A percentile compares a stretch with the other conserved stretches of the same genome.
phyloP scores from a whole-genome alignment of 2,888 invertebrate genomes.

The Hirtodrosophila cameraria region DNA sequence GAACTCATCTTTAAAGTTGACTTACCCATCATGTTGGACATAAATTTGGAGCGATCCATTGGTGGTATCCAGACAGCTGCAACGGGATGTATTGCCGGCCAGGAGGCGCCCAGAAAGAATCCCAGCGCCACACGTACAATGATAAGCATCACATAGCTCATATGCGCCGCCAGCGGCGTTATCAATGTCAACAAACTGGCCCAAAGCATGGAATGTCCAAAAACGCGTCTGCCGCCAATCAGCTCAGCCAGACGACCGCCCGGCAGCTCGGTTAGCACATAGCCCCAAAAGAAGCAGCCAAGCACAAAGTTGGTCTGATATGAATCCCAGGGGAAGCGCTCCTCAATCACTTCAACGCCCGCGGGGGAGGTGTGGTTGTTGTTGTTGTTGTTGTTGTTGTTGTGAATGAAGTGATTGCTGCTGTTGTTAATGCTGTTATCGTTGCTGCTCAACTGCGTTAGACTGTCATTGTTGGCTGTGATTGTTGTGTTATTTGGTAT shows the following conservation, averaged over 20 bases:
- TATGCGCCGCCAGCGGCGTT: slow-evolving; percentile 90
- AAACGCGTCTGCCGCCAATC: slow-evolving; percentile 92
- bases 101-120: slow-evolving; percentile 92
- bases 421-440: slow-evolving; percentile 10
- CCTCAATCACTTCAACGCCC: slow-evolving; percentile 57
- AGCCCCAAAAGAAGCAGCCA: slow-evolving; percentile 96
- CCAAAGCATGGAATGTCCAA: slow-evolving; percentile 93
- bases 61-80: slow-evolving; percentile 98
- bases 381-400: slow-evolving; percentile 4
- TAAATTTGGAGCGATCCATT: slow-evolving; percentile 95
- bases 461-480: slow-evolving; percentile 8
- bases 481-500: slow-evolving; percentile 47
- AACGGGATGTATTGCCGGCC: slow-evolving; percentile 97
- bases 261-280: slow-evolving; percentile 94
- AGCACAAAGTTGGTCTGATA: slow-evolving; percentile 91
- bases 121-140: slow-evolving; percentile 90
- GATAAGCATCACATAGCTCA: slow-evolving; percentile 89
- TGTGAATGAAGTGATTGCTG: neutral
- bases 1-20: too few relatives aligned
- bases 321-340: slow-evolving; percentile 91
- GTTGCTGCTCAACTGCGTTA: slow-evolving; percentile 19
- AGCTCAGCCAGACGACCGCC: slow-evolving; percentile 94
- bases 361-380: slow-evolving; percentile 31
- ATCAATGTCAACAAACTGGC: slow-evolving; percentile 92
- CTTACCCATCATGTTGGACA: slow-evolving; percentile 95